Conservation (phyloP, 2,888 invertebrate species). For the Tenthredo livida region DNA sequence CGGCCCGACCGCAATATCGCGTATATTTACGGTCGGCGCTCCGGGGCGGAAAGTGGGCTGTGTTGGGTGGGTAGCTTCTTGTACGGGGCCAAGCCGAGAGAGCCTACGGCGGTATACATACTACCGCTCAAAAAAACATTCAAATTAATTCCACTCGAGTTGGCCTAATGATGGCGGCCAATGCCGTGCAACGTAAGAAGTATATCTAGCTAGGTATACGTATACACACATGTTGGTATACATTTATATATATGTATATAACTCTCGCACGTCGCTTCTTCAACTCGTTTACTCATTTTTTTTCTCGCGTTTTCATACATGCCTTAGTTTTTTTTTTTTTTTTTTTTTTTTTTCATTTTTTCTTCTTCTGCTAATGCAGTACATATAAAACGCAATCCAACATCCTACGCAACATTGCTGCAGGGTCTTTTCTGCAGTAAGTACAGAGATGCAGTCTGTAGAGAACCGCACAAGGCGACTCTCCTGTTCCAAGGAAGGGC, state of each 20-base stretch:
- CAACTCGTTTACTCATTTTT: background rate
- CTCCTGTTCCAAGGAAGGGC: background rate
- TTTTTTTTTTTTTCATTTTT: background rate
- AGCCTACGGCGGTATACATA: conserved; percentile 66
- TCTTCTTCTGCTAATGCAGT: background rate
- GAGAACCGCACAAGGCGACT: background rate
- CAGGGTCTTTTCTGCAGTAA: background rate
- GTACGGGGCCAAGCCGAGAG: conserved; percentile 58
- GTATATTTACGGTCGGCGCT: conserved; percentile 70
- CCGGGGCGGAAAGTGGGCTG: conserved; percentile 59
- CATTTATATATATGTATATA: background rate
- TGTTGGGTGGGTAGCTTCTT: conserved; percentile 57
- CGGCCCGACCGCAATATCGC: conserved; percentile 66
- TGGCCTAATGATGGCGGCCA: conserved; percentile 74
- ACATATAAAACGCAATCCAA: background rate
- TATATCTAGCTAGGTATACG: background rate
- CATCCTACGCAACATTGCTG: background rate
- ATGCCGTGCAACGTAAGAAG: conserved; percentile 66
- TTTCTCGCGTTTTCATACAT: background rate
- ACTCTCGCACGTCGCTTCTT: background rate
- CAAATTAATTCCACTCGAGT: conserved; percentile 74
- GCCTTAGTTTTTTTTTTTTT: background rate
- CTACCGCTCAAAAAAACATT: conserved; percentile 74
- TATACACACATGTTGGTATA: background rate
- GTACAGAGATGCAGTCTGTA: background rate